A percentile compares a stretch with the other conserved stretches of the same genome.
Evolutionary conservation across 2,888 invertebrate species (phyloP).

Genomic region (Nephrotoma flavescens): DNA sequence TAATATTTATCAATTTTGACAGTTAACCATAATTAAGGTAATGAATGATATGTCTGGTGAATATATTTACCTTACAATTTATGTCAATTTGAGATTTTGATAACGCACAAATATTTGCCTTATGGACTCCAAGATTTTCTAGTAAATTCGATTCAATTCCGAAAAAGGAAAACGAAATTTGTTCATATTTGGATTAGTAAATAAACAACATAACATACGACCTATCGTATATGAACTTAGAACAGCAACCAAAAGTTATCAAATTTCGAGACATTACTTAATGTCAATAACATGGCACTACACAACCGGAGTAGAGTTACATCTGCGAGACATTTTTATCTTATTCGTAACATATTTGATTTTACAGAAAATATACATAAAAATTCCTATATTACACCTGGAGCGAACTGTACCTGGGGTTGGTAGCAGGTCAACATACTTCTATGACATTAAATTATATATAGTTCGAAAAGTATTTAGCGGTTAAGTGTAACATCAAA

Average conservation of each 20-base stretch:
- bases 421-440: not conserved
- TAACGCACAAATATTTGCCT: not conserved
- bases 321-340: not conserved
- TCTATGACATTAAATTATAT: not conserved
- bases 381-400: not conserved
- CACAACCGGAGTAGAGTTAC: not conserved
- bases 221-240: no score
- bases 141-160: not conserved
- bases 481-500: not conserved
- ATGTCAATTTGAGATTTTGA: not conserved
- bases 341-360: not conserved
- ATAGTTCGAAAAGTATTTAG: not conserved
- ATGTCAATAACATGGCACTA: not conserved
- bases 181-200: not conserved
- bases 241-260: not conserved
- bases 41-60: not conserved
- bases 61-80: not conserved
- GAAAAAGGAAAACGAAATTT: not conserved
- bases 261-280: not conserved
- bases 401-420: not conserved
- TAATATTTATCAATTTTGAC: not conserved
- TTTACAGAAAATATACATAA: not conserved
- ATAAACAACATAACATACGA: not conserved
- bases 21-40: not conserved
- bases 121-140: not conserved